Conservation (phyloP, 2,797 vertebrate genomes). For the Sciaenops ocellatus region DNA sequence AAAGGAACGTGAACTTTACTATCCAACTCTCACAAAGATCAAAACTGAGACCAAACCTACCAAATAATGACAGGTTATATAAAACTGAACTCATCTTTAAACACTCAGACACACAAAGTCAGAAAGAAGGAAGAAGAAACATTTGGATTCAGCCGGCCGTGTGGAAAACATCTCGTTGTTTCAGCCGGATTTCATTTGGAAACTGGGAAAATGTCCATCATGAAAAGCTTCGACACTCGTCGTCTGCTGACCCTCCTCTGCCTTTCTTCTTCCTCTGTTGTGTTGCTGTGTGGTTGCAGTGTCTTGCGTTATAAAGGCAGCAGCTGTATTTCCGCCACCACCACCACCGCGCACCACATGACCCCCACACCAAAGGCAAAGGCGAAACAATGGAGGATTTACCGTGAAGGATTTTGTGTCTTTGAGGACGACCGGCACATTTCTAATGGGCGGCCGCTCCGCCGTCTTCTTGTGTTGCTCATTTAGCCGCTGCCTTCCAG, state of each 20-base stretch:
- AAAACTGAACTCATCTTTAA: neutral
- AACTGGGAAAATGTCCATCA: no score
- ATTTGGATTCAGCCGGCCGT: no score
- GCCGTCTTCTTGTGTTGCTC: neutral
- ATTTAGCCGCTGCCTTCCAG: constrained; percentile 13
- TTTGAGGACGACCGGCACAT: constrained; percentile 16
- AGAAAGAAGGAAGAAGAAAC: no score
- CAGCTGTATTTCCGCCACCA: constrained; percentile 6
- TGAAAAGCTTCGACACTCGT: neutral
- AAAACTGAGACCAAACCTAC: neutral
- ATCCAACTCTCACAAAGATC: no score
- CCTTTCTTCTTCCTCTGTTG: neutral
- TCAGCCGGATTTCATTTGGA: neutral
- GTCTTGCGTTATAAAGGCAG: constrained; percentile 59
- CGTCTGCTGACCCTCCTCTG: neutral
- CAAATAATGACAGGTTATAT: neutral
- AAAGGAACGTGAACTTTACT: no score
- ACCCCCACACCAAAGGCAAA: constrained; percentile 30
- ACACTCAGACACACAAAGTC: no score
- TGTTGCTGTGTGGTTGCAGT: constrained; percentile 49
- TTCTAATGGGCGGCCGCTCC: neutral
- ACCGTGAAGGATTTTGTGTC: neutral
- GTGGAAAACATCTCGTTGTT: neutral
- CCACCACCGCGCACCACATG: neutral
- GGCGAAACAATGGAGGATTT: neutral